A percentile compares a stretch with the other conserved stretches of the same genome.
Conservation (phyloP, 2,797 vertebrate species). For the Hippoglossus hippoglossus region DNA sequence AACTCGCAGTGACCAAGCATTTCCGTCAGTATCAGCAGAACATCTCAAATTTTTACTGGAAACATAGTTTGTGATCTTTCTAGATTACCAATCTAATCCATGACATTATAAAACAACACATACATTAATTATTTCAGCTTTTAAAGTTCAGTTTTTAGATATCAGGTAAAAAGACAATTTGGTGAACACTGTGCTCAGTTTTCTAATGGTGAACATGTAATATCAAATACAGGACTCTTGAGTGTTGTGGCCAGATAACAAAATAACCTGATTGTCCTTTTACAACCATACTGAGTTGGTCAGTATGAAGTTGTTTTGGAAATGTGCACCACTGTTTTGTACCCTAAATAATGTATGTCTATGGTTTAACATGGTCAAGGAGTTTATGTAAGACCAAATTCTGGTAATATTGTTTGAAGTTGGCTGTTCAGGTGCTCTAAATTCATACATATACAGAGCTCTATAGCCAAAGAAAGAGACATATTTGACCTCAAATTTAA, state of each 20-base stretch:
- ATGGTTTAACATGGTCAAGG: neutral
- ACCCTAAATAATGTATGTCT: neutral
- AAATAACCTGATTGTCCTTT: neutral
- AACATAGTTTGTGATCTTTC: neutral
- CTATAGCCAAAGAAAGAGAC: neutral
- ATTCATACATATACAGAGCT: neutral
- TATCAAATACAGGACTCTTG: neutral
- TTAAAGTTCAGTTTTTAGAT: neutral
- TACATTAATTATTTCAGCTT: neutral
- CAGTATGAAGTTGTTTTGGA: neutral
- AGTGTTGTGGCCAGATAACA: neutral
- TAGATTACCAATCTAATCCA: neutral
- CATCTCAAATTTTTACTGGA: neutral
- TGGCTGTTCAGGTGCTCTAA: neutral
- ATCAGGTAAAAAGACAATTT: too few species aligned
- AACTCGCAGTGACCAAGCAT: too few species aligned
- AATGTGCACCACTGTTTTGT: neutral
- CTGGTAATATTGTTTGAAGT: neutral
- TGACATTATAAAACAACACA: neutral
- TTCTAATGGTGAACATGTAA: too few species aligned
- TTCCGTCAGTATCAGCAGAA: too few species aligned
- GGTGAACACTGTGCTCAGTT: too few species aligned
- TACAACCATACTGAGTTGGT: neutral
- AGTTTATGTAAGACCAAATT: neutral
- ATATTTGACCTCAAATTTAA: constrained; percentile 8